These are phyloP conservation scores for Carollia perspicillata DNA, from an alignment of 2,113 vertebrate genomes.

Conservation along the genomic window DNA sequence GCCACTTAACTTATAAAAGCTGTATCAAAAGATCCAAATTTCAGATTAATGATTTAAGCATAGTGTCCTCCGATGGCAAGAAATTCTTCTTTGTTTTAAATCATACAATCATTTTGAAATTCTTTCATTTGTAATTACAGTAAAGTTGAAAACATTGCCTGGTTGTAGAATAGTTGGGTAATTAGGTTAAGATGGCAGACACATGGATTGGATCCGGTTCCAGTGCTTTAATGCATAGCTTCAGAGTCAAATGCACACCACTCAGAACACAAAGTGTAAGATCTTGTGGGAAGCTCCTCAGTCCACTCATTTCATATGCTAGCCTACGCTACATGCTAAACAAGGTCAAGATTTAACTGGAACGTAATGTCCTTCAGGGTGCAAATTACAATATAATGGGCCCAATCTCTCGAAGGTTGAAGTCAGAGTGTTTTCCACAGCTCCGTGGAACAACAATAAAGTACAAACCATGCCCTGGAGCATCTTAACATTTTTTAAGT, in stretches of 20 bases:
- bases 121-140: constrained; percentile 2
- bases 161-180: neutral
- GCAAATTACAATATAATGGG: constrained; percentile 2
- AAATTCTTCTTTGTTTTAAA: neutral
- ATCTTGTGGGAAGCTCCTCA: neutral
- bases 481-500: constrained; percentile 13
- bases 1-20: neutral
- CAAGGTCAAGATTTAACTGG: neutral
- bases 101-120: neutral
- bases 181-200: neutral
- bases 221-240: neutral
- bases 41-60: neutral
- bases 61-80: neutral
- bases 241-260: neutral
- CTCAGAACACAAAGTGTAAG: neutral
- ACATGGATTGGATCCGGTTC: neutral
- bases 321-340: neutral
- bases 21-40: neutral
- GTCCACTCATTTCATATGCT: neutral
- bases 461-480: neutral
- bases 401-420: neutral
- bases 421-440: neutral
- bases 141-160: neutral
- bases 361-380: neutral
- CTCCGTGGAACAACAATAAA: constrained; percentile 3